Evolutionary conservation across 2,888 invertebrate species (phyloP), one percentile per base, ranked within the genome.

Genomic region (Parnassius smintheus): DNA sequence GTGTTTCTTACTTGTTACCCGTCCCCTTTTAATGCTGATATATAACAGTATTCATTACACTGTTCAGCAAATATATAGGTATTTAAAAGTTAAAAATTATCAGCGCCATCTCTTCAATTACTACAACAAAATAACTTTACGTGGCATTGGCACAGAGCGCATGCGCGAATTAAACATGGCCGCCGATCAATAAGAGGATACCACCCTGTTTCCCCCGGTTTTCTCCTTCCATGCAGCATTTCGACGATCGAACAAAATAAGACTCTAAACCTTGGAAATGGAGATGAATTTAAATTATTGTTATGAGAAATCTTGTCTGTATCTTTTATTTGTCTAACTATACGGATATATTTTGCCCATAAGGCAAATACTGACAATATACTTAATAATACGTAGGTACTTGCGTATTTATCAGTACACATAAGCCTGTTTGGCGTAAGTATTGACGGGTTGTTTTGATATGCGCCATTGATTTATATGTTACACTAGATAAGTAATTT

Each of bases 151-250:
- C 25, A 75, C 49, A 62, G 62, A 35, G 76, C 87, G 88, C 91
- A 83, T 82, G 89, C 81, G 83, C 75, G 73, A 78, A 80, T 70
- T 78, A 81, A 88, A 86, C 74, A 91, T 91, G 91, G 91, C 90
- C 74, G 85, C 77, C 82, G 78, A 91, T 91, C 91, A 85, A 91
- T 91, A 90, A 73, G 64, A 70, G 68, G 72, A 75, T 74, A 72
- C 88, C 88, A 85, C 88, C 89, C 86, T 75, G 65, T 74, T 76
- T 78, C 81, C 84, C 85, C 88, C 81, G 75, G 75, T 71, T 65
- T 63, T 71, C 69, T 68, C 73, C 70, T 73, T 69, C 70, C 56
- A 67, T 65, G 64, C 68, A 70, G 66, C 65, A 67, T 70, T 67
- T 67, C 67, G 41, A 35, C 35, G 64, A 54, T 65, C 67, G 72